Evolutionary conservation across 2,888 invertebrate species (phyloP).

Genomic region (Clitarchus hookeri): DNA sequence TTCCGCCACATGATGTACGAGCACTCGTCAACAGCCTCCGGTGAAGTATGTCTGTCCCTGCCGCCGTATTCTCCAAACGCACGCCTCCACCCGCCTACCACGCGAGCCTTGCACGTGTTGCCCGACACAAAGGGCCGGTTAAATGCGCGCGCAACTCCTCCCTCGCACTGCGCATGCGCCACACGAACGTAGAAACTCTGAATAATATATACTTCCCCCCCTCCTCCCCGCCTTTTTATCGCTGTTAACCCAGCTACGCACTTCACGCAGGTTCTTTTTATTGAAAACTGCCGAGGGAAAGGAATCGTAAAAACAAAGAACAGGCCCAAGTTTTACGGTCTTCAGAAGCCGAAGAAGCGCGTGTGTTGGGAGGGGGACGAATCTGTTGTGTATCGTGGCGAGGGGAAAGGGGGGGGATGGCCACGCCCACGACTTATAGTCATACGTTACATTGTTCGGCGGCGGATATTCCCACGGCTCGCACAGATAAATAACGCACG

Average conservation of each 20-base stretch:
- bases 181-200: neutral
- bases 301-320: neutral
- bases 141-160: neutral
- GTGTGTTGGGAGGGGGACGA: neutral
- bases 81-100: too few species aligned
- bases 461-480: neutral
- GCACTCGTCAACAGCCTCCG: too few species aligned
- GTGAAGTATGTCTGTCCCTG: too few species aligned
- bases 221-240: neutral
- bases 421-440: neutral
- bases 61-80: too few species aligned
- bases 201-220: neutral
- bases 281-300: conserved; percentile 4
- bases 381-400: too few species aligned
- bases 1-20: too few species aligned
- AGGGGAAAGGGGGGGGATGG: neutral
- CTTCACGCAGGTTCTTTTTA: neutral
- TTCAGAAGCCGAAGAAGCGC: neutral
- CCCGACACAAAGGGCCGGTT: too few species aligned
- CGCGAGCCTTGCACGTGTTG: too few species aligned
- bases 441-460: conserved; percentile 9
- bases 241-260: neutral
- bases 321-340: neutral
- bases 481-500: neutral
- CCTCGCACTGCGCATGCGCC: neutral